These are phyloP conservation scores for Nomada fabriciana DNA, from an alignment of 2,888 invertebrate species.

Conservation along the genomic window DNA sequence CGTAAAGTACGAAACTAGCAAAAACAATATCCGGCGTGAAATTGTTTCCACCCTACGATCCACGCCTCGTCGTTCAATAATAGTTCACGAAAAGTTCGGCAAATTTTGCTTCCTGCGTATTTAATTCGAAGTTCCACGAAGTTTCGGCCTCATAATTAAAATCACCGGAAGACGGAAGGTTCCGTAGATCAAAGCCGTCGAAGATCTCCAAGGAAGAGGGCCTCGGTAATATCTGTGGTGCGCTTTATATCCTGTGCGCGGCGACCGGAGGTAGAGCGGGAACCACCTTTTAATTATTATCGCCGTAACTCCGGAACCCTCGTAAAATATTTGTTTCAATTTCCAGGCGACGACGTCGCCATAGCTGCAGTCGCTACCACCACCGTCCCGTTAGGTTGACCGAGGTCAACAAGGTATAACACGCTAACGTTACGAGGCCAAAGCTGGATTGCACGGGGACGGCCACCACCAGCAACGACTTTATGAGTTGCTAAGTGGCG, in stretches of 20 bases:
- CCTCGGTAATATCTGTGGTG: constrained; percentile 61
- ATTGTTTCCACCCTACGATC: background rate
- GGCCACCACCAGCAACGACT: constrained; percentile 70
- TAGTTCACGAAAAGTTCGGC: constrained; percentile 31
- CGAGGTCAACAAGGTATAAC: constrained; percentile 62
- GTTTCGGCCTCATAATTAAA: constrained; percentile 68
- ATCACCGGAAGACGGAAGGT: constrained; percentile 56
- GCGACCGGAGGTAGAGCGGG: constrained; percentile 52
- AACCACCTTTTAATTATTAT: constrained; percentile 76
- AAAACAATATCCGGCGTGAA: background rate
- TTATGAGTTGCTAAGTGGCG: constrained; percentile 79
- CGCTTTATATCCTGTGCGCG: constrained; percentile 59
- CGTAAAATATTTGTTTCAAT: constrained; percentile 81
- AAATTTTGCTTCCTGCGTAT: constrained; percentile 46
- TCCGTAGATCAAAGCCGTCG: constrained; percentile 65
- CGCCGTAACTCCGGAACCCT: constrained; percentile 70
- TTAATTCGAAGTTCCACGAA: constrained; percentile 58
- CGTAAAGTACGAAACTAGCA: background rate
- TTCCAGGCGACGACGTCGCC: constrained; percentile 64
- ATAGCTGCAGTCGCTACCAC: constrained; percentile 46
- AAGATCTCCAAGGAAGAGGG: constrained; percentile 42
- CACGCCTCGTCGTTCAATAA: constrained; percentile 27
- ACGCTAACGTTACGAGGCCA: constrained; percentile 51
- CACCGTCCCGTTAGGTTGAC: constrained; percentile 51
- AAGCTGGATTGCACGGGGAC: constrained; percentile 39